phyloP scores from a whole-genome alignment of 2,797 vertebrate species.

The Sphenodon punctatus region DNA sequence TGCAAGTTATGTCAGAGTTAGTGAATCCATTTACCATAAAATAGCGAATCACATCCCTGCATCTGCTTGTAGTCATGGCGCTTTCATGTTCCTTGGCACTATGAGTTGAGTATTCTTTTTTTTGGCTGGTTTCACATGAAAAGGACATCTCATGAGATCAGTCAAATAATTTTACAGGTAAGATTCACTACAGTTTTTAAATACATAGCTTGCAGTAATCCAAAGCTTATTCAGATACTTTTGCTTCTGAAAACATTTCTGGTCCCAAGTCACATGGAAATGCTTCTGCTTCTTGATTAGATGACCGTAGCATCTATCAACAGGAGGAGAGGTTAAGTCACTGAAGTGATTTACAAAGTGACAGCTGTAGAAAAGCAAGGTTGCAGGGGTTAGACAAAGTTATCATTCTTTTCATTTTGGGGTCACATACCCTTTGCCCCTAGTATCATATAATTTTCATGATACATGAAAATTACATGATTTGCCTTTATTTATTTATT shows the following conservation, averaged over 20 bases:
- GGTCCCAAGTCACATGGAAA: not conserved
- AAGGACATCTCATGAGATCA: not conserved
- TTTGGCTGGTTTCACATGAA: slow-evolving; percentile 5
- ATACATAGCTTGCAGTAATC: not conserved
- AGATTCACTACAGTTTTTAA: not conserved
- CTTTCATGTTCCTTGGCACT: not conserved
- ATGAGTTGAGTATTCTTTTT: not conserved
- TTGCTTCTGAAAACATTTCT: not conserved
- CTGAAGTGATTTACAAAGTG: not conserved
- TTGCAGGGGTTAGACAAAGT: not conserved
- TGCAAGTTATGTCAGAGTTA: not conserved
- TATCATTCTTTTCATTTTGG: not conserved
- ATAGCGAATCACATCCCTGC: not conserved
- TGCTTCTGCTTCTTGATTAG: not conserved
- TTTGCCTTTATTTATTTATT: no score
- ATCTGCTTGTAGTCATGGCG: not conserved
- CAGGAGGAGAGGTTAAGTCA: not conserved
- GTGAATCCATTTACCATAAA: not conserved
- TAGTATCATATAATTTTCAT: no score
- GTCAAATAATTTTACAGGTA: not conserved
- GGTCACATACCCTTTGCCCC: not conserved
- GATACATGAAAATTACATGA: no score
- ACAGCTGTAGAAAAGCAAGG: not conserved
- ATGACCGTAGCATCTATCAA: rapidly evolving
- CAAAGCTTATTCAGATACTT: not conserved